phyloP scores from a whole-genome alignment of 2,113 vertebrate genomes.

The Ictalurus punctatus region DNA sequence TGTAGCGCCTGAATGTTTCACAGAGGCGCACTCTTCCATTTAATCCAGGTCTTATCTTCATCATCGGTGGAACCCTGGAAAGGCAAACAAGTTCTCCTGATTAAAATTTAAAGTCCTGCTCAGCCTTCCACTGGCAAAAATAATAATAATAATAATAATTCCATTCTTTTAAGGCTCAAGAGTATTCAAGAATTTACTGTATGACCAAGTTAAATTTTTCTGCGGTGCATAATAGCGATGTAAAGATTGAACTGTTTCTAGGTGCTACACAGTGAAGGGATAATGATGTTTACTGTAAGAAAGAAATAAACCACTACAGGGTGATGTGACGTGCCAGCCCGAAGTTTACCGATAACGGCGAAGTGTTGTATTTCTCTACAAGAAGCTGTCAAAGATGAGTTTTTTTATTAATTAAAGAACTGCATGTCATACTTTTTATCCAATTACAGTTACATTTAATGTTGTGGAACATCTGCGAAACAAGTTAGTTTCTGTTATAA shows the following conservation, averaged over 20 bases:
- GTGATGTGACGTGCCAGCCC: neutral
- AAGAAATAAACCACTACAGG: neutral
- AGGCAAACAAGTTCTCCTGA: conserved; percentile 47
- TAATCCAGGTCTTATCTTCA: conserved; percentile 78
- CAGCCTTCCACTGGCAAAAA: neutral
- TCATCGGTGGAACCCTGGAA: conserved; percentile 67
- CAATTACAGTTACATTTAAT: neutral
- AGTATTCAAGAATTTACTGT: conserved; percentile 3
- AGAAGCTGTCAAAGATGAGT: neutral
- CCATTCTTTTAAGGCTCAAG: neutral
- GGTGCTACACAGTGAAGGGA: neutral
- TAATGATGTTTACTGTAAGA: neutral
- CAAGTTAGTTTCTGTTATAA: neutral
- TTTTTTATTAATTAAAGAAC: neutral
- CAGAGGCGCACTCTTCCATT: conserved; percentile 79
- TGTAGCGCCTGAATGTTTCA: conserved; percentile 81
- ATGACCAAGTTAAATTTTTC: neutral
- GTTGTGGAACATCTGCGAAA: neutral
- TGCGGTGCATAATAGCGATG: neutral
- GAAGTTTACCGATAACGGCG: neutral
- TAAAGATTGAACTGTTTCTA: conserved; percentile 4
- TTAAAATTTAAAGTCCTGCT: conserved; percentile 31
- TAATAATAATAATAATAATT: neutral
- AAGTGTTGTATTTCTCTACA: neutral
- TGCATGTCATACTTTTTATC: neutral